A percentile compares a stretch with the other conserved stretches of the same genome.
Evolutionary conservation across 2,888 invertebrate genomes (phyloP).

Genomic region (Aricia artaxerxes): DNA sequence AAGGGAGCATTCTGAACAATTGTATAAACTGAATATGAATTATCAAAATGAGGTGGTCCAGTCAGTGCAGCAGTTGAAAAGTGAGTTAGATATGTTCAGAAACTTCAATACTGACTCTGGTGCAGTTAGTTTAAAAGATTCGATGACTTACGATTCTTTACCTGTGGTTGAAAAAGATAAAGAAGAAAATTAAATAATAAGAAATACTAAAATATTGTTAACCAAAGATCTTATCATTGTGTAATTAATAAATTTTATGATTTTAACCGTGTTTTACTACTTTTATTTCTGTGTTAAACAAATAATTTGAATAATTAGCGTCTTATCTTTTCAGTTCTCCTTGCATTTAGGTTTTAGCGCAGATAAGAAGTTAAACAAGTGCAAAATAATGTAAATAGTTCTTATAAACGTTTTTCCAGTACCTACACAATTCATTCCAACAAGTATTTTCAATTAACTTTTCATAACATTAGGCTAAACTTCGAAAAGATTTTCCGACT

Average conservation of each 20-base stretch:
- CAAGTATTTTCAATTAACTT: not conserved
- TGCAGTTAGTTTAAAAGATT: constrained; percentile 49
- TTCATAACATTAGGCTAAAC: not conserved
- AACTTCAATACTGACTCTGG: constrained; percentile 52
- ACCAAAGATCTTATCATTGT: constrained; percentile 22
- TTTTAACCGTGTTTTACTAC: not conserved
- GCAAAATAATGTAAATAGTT: not conserved
- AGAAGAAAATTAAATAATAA: constrained; percentile 6
- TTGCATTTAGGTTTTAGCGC: not conserved
- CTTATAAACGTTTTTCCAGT: not conserved
- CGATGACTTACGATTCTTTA: constrained; percentile 55
- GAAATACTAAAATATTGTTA: not conserved
- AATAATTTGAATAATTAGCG: not conserved
- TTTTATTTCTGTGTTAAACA: not conserved
- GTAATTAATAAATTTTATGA: not conserved
- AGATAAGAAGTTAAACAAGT: not conserved
- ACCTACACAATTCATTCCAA: not conserved
- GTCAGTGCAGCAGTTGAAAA: constrained; percentile 68
- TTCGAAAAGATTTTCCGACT: not conserved
- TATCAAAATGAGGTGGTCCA: constrained; percentile 73
- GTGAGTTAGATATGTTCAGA: constrained; percentile 67
- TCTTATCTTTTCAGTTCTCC: not conserved
- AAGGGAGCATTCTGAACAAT: constrained; percentile 70
- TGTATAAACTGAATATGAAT: constrained; percentile 73
- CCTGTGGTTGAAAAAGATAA: constrained; percentile 17